Evolutionary conservation across 1,140 invertebrate species (phyloP).

Genomic region (Copidosoma floridanum): DNA sequence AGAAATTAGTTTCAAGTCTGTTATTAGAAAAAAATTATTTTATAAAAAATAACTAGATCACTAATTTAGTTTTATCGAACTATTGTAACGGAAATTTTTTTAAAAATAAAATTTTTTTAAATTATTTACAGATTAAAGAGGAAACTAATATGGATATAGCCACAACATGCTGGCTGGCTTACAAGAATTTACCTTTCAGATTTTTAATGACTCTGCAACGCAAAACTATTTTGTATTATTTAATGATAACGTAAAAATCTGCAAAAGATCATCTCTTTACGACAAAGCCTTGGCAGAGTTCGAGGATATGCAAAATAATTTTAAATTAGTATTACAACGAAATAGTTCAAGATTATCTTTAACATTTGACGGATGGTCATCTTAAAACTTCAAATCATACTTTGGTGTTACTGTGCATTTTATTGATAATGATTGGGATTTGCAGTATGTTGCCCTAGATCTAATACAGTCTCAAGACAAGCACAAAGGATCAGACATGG

Average conservation of each 20-base stretch:
- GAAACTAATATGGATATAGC: not conserved
- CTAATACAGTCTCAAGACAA: slow-evolving; percentile 40
- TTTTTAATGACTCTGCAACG: slow-evolving; percentile 43
- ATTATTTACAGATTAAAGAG: no score
- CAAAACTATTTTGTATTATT: slow-evolving; percentile 38
- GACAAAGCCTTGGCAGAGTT: not conserved
- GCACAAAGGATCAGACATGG: slow-evolving; percentile 45
- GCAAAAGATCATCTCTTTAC: not conserved
- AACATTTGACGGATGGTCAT: slow-evolving; percentile 45
- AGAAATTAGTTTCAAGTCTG: no score
- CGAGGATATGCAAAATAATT: slow-evolving; percentile 23
- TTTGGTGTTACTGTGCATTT: slow-evolving; percentile 16
- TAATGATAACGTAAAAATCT: slow-evolving; percentile 34
- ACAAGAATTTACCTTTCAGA: slow-evolving; percentile 45
- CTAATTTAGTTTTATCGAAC: no score
- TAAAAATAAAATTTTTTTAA: no score
- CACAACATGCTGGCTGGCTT: slow-evolving; percentile 34
- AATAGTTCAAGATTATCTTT: slow-evolving; percentile 42
- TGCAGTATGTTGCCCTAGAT: slow-evolving; percentile 40
- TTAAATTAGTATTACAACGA: slow-evolving; percentile 33
- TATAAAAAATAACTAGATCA: no score
- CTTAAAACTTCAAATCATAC: slow-evolving; percentile 14
- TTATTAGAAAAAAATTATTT: no score
- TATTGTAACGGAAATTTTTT: no score
- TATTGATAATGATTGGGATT: slow-evolving; percentile 43